Conservation (phyloP, 1,140 invertebrate species). For the Leptinotarsa defecta region DNA sequence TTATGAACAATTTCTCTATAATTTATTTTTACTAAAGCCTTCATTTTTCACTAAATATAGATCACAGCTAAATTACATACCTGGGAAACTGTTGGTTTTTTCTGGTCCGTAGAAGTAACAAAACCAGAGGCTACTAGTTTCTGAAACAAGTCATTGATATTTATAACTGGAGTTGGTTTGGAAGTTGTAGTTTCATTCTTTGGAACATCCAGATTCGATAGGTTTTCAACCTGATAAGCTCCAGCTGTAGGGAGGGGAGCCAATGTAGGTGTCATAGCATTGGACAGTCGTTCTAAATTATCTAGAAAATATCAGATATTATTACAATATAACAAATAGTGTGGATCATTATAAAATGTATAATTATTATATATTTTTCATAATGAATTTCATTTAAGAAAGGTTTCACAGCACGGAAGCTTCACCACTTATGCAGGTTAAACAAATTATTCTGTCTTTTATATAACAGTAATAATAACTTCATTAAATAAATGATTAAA, state of each 20-base stretch:
- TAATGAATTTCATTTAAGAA: too few species aligned
- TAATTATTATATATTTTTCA: too few species aligned
- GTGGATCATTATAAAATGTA: too few species aligned
- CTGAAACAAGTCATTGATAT: constrained; percentile 82
- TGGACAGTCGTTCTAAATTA: constrained; percentile 67
- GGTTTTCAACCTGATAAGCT: constrained; percentile 61
- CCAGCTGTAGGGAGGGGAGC: constrained; percentile 61
- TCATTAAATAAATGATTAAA: too few species aligned
- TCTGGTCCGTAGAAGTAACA: constrained; percentile 59
- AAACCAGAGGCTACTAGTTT: constrained; percentile 85
- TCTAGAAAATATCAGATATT: constrained; percentile 40
- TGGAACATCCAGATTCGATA: constrained; percentile 45
- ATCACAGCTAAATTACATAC: neutral
- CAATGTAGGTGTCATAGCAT: constrained; percentile 65
- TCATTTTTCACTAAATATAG: too few species aligned
- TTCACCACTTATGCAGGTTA: too few species aligned
- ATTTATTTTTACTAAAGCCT: too few species aligned
- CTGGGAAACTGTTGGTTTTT: constrained; percentile 11
- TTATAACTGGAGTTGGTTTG: constrained; percentile 51
- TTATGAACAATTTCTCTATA: too few species aligned
- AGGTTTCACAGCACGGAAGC: too few species aligned
- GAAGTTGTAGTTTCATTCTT: constrained; percentile 36
- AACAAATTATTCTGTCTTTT: too few species aligned
- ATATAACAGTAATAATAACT: too few species aligned
- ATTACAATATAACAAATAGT: too few species aligned